Evolutionary conservation across 2,888 invertebrate species (phyloP).

Genomic region (Cylloceria caligata): DNA sequence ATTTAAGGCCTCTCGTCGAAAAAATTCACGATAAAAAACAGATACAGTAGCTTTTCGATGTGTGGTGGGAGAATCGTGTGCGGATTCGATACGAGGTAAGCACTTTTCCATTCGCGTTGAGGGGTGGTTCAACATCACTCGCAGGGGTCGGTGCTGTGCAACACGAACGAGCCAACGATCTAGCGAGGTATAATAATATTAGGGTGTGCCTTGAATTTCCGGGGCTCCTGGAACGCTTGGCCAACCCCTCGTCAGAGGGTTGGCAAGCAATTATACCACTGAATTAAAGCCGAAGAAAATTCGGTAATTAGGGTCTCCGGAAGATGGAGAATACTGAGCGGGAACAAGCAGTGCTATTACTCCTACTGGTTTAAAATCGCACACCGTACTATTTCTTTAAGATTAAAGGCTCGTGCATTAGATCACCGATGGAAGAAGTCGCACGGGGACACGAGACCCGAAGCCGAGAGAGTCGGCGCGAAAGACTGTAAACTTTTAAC

Average conservation of each 20-base stretch:
- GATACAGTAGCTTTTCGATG: conserved; percentile 19
- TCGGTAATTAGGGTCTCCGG: conserved; percentile 84
- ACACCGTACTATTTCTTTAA: conserved; percentile 49
- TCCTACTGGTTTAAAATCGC: conserved; percentile 51
- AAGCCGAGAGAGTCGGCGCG: not conserved
- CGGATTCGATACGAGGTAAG: conserved; percentile 53
- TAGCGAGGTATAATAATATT: conserved; percentile 68
- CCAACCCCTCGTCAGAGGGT: conserved; percentile 76
- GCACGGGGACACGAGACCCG: conserved; percentile 8
- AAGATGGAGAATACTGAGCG: conserved; percentile 72
- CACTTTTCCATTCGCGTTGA: conserved; percentile 46
- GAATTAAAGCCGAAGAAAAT: conserved; percentile 84
- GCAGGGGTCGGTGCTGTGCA: conserved; percentile 51
- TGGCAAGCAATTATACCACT: conserved; percentile 83
- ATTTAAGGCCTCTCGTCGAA: conserved; percentile 62
- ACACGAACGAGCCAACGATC: conserved; percentile 35
- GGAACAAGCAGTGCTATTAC: conserved; percentile 69
- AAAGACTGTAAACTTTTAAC: conserved; percentile 59
- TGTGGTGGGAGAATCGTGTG: conserved; percentile 1
- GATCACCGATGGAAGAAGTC: conserved; percentile 42
- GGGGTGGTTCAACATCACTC: conserved; percentile 46
- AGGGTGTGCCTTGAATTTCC: conserved; percentile 74
- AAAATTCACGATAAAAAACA: conserved; percentile 70
- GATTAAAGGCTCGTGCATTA: conserved; percentile 59
- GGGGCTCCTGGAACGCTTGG: conserved; percentile 62